These are phyloP conservation scores for Peromyscus aztecus DNA, from an alignment of 2,797 vertebrate genomes.

Conservation along the genomic window DNA sequence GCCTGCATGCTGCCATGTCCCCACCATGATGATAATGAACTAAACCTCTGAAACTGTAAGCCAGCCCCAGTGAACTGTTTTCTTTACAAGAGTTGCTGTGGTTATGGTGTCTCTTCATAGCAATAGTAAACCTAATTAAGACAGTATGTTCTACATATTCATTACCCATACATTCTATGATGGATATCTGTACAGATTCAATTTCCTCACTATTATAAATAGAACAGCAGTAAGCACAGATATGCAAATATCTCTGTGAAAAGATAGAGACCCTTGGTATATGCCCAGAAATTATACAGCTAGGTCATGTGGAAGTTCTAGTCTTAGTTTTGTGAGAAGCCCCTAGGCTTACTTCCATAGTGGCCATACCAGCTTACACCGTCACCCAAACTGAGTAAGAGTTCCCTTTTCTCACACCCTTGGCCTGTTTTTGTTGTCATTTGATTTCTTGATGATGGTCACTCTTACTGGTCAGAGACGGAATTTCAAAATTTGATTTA, in stretches of 20 bases:
- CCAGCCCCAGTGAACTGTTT: neutral
- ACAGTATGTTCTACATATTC: neutral
- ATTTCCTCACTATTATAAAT: neutral
- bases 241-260: neutral
- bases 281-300: neutral
- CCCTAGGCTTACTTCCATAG: neutral
- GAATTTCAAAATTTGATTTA: neutral
- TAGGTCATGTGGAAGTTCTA: neutral
- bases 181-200: neutral
- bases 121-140: neutral
- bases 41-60: neutral
- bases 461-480: neutral
- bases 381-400: neutral
- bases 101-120: neutral
- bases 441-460: neutral
- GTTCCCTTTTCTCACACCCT: neutral
- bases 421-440: neutral
- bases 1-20: rapidly evolving
- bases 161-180: neutral
- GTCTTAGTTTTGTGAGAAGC: neutral
- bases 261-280: neutral
- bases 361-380: too few species aligned
- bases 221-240: neutral
- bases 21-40: neutral
- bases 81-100: neutral